Conservation (phyloP, 2,113 vertebrate species). For the Sinocyclocheilus anshuiensis region DNA sequence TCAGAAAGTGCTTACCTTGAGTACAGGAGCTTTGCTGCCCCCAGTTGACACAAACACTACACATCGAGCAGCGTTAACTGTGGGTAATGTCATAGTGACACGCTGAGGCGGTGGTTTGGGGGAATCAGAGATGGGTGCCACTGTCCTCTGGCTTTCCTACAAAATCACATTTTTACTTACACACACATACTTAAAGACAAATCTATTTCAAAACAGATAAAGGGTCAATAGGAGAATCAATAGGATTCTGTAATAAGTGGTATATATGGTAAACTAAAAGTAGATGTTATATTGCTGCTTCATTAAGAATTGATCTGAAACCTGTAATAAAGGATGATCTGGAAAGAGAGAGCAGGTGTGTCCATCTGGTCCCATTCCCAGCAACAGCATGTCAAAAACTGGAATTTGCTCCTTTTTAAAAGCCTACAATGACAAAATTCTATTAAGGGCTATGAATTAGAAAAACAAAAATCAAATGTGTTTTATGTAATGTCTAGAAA, state of each 20-base stretch:
- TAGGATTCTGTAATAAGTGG: neutral
- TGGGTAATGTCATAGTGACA: conserved; percentile 86
- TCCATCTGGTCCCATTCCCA: conserved; percentile 82
- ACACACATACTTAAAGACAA: neutral
- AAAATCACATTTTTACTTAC: neutral
- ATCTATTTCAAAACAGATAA: neutral
- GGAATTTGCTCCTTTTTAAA: conserved; percentile 74
- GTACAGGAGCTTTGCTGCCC: conserved; percentile 83
- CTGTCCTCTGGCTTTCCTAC: conserved; percentile 83
- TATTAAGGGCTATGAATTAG: too few species aligned
- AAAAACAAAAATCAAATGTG: too few species aligned
- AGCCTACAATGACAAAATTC: conserved; percentile 67
- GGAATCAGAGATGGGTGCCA: conserved; percentile 87
- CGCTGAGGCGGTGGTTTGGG: conserved; percentile 87
- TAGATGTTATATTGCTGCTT: neutral
- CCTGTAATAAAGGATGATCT: conserved; percentile 86
- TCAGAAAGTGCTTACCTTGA: conserved; percentile 78
- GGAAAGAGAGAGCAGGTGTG: conserved; percentile 93
- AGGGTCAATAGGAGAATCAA: neutral
- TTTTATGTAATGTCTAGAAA: too few species aligned
- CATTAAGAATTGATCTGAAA: neutral
- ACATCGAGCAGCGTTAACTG: conserved; percentile 84
- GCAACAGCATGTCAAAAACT: conserved; percentile 83
- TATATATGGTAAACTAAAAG: neutral
- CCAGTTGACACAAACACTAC: conserved; percentile 89